Evolutionary conservation across 2,888 invertebrate species (phyloP), one percentile per base, ranked within the genome.

Genomic region (Lymantria dispar): DNA sequence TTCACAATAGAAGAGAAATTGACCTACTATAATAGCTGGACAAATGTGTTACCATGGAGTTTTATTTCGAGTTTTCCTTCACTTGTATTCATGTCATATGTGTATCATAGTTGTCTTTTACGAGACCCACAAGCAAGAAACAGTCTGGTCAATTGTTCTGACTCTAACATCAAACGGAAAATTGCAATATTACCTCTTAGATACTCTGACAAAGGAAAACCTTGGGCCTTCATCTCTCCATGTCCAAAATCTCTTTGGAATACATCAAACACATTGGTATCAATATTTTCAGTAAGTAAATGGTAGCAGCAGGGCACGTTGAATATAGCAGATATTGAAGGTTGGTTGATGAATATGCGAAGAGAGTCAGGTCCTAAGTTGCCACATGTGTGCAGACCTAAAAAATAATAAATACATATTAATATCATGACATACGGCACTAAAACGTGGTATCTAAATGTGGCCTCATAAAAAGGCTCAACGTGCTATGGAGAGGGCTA

Each of bases 241-340:
- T 64, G 60, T 0, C 81, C 72, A 29, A 64, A 76, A 31, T 76
- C 76, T 40, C 74, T 64, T 36, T 84, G 80, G 65, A 84, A 80
- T 8, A 83, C 73, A 93, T 52, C 94, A 91, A 71, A 75, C 56
- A 63, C 63, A 60, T 36, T 70, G 36, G 52, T 78, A 63, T 64
- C 83, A 42, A 70, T 64, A 15, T 47, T 69, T 56, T 96, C 96
- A 0, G 92, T 92, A 14, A 98, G 83, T 1, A 96, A 91, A 81
- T 98, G 97, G 85, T 98, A 98, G 76, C 98, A 98, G 77, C 98
- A 98, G 0, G 97, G 97, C 37, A 98, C 95, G 74, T 95, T 95
- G 69, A 96, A 95, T 0, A 98, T 76, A 0, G 93, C 92, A 52
- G 86, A 89, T 0, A 94, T 91, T 29, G 91, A 74, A 0, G 85